Evolutionary conservation across 2,888 invertebrate genomes (phyloP).

Genomic region (Arrhopalites spinosus): DNA sequence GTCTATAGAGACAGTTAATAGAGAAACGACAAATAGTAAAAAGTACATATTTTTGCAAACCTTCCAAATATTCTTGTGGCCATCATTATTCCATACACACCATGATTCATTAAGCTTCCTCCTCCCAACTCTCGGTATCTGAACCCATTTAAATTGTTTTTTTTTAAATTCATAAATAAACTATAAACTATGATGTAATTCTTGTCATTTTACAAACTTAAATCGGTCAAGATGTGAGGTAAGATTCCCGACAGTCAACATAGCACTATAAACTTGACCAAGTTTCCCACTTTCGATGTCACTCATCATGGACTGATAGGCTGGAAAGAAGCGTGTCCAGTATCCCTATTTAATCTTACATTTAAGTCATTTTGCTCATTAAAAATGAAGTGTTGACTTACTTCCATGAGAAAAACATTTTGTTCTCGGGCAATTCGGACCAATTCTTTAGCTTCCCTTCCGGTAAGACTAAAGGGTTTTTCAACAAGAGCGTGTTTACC

Average conservation of each 20-base stretch:
- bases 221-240: slow-evolving; percentile 42
- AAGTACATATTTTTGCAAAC: too few relatives aligned
- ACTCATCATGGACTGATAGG: slow-evolving; percentile 71
- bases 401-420: slow-evolving; percentile 61
- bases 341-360: slow-evolving; percentile 65
- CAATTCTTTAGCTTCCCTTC: slow-evolving; percentile 72
- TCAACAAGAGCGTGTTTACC: slow-evolving; percentile 90
- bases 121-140: slow-evolving; percentile 75
- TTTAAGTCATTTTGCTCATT: neutral
- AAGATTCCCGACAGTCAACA: slow-evolving; percentile 56
- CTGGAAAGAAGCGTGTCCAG: slow-evolving; percentile 85
- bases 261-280: slow-evolving; percentile 73
- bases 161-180: neutral
- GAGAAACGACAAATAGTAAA: too few relatives aligned
- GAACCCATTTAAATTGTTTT: slow-evolving; percentile 28
- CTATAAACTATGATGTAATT: neutral
- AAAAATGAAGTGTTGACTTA: slow-evolving; percentile 33
- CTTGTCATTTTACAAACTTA: slow-evolving; percentile 25
- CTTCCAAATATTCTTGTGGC: slow-evolving; percentile 72
- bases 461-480: slow-evolving; percentile 83
- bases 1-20: too few relatives aligned
- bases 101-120: slow-evolving; percentile 75
- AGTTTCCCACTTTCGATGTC: slow-evolving; percentile 67
- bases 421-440: slow-evolving; percentile 62
- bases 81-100: slow-evolving; percentile 70